Percentiles rank a stretch among this genome's conserved stretches.
phyloP scores from a whole-genome alignment of 2,797 vertebrate species.

The Gephyroberyx darwinii region DNA sequence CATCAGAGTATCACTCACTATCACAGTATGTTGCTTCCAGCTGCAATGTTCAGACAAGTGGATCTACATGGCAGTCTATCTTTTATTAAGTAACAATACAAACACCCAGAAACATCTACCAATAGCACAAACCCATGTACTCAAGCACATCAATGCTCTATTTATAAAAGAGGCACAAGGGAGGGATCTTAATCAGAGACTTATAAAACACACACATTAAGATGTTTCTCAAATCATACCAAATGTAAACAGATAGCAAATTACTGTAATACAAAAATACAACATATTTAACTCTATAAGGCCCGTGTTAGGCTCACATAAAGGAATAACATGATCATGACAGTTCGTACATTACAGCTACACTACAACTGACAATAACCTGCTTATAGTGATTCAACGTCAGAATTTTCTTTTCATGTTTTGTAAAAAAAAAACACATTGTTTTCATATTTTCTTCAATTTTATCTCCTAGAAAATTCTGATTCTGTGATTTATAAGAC shows the following conservation, averaged over 20 bases:
- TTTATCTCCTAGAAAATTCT: slow-evolving; percentile 71
- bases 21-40: slow-evolving; percentile 79
- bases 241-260: slow-evolving; percentile 87
- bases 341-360: slow-evolving; percentile 81
- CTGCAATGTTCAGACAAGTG: slow-evolving; percentile 77
- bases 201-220: slow-evolving; percentile 81
- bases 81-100: slow-evolving; percentile 79
- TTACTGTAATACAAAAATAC: slow-evolving; percentile 94
- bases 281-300: slow-evolving; percentile 86
- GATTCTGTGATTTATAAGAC: slow-evolving; percentile 73
- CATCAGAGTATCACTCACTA: slow-evolving; percentile 75
- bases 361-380: slow-evolving; percentile 77
- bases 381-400: slow-evolving; percentile 72
- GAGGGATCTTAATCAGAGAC: slow-evolving; percentile 80
- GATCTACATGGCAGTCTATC: slow-evolving; percentile 81
- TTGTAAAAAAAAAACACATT: slow-evolving; percentile 48
- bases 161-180: slow-evolving; percentile 86
- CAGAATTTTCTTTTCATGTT: slow-evolving; percentile 74
- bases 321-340: slow-evolving; percentile 77
- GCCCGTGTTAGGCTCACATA: slow-evolving; percentile 81
- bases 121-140: slow-evolving; percentile 80
- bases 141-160: slow-evolving; percentile 85
- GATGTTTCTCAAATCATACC: slow-evolving; percentile 83
- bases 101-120: slow-evolving; percentile 84
- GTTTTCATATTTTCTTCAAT: slow-evolving; percentile 65